A percentile compares a stretch with the other conserved stretches of the same genome.
phyloP scores from a whole-genome alignment of 64 coral and sea anemone species.

The Porites australiensis region DNA sequence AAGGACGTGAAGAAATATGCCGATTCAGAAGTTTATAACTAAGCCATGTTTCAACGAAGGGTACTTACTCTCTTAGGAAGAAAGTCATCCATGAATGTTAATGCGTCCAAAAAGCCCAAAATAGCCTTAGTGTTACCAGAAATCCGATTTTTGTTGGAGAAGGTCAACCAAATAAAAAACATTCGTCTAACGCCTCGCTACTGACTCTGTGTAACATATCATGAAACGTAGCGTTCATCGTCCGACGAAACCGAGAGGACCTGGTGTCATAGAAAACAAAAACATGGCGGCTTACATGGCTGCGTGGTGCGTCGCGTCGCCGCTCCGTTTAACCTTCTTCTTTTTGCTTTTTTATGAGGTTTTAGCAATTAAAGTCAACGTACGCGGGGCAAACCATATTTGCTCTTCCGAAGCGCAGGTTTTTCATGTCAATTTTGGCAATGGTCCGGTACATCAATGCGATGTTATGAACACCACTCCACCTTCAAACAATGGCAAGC shows the following conservation, averaged over 20 bases:
- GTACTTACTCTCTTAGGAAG: constrained; percentile 71
- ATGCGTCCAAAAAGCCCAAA: not conserved
- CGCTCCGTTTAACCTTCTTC: not conserved
- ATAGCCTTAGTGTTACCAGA: not conserved
- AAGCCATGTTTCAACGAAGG: not conserved
- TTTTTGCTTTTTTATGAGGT: not conserved
- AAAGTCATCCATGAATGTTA: constrained; percentile 73
- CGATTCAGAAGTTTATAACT: not conserved
- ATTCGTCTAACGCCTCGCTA: not conserved
- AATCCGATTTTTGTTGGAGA: not conserved
- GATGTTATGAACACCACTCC: constrained; percentile 12
- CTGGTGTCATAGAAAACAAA: not conserved
- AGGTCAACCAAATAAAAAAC: not conserved
- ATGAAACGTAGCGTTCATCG: not conserved
- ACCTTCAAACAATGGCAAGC: not conserved
- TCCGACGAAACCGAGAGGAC: not conserved
- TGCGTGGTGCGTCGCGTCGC: not conserved
- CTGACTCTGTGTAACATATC: not conserved
- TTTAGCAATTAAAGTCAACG: not conserved
- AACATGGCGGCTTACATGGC: constrained; percentile 54
- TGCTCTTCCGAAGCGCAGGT: constrained; percentile 28
- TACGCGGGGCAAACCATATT: not conserved
- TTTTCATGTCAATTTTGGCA: constrained; percentile 32
- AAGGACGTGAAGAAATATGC: not conserved
- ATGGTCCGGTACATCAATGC: constrained; percentile 2